Conservation (phyloP, 2,113 vertebrate genomes). For the Sialia sialis region DNA sequence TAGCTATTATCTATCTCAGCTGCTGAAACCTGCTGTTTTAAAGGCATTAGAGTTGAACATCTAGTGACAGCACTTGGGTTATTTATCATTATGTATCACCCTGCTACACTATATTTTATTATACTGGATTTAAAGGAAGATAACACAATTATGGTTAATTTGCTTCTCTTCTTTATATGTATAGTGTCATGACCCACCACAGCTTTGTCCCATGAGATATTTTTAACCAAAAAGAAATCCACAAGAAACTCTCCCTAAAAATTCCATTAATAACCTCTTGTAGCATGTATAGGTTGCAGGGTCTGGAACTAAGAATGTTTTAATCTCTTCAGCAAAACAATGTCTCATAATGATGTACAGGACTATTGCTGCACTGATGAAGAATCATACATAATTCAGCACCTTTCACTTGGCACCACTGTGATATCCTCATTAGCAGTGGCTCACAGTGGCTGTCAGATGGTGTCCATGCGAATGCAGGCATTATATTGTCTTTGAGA, state of each 20-base stretch:
- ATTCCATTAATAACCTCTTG: constrained; percentile 91
- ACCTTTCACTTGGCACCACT: constrained; percentile 99
- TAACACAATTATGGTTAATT: constrained; percentile 92
- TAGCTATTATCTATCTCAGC: constrained; percentile 76
- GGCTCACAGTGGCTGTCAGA: constrained; percentile 99
- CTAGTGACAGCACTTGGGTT: constrained; percentile 80
- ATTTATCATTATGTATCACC: constrained; percentile 83
- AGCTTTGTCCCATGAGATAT: constrained; percentile 86
- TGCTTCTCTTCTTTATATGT: constrained; percentile 84
- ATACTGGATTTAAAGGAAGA: constrained; percentile 79
- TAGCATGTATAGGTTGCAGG: constrained; percentile 88
- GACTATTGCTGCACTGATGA: constrained; percentile 98
- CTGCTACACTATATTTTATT: constrained; percentile 75
- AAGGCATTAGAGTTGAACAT: constrained; percentile 73
- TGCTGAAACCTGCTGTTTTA: constrained; percentile 78
- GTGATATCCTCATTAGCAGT: constrained; percentile 99
- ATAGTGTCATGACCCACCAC: constrained; percentile 84
- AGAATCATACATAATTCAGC: constrained; percentile 99
- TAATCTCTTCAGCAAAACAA: constrained; percentile 99
- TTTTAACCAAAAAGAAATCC: constrained; percentile 83
- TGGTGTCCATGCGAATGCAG: constrained; percentile 99
- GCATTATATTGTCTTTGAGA: constrained; percentile 99
- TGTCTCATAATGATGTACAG: constrained; percentile 99
- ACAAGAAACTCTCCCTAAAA: constrained; percentile 89
- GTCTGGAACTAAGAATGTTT: constrained; percentile 91